A percentile compares a stretch with the other conserved stretches of the same genome.
Evolutionary conservation across 2,113 vertebrate genomes (phyloP).

Genomic region (Chunga burmeisteri): DNA sequence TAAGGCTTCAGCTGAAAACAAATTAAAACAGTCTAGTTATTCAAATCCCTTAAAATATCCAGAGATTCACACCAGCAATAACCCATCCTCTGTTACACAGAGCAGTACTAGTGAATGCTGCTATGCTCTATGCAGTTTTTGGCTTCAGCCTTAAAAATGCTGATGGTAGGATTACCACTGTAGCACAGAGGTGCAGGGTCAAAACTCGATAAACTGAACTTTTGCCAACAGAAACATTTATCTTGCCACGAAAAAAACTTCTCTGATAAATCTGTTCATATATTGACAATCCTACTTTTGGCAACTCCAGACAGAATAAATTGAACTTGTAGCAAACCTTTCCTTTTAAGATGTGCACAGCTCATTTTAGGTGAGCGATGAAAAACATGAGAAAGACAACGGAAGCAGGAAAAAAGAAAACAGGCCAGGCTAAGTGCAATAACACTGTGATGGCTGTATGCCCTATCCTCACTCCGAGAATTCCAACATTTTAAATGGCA

Average conservation of each 20-base stretch:
- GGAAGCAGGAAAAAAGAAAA: not conserved
- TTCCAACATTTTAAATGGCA: not conserved
- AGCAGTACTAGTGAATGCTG: not conserved
- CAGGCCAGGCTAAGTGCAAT: not conserved
- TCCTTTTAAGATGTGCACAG: not conserved
- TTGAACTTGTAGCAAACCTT: not conserved
- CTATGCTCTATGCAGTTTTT: not conserved
- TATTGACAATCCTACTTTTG: not conserved
- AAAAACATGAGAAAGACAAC: not conserved
- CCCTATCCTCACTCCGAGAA: not conserved
- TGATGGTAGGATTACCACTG: not conserved
- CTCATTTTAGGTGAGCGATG: not conserved
- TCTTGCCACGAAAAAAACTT: not conserved
- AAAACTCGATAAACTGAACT: conserved; percentile 12
- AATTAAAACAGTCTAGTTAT: not conserved
- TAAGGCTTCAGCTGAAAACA: not conserved
- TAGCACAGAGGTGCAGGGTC: not conserved
- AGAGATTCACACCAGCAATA: not conserved
- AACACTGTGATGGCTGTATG: not conserved
- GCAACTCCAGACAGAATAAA: not conserved
- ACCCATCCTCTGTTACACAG: not conserved
- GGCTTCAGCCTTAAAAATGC: not conserved
- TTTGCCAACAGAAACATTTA: conserved; percentile 7
- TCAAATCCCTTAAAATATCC: not conserved
- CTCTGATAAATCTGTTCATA: not conserved